Conservation (phyloP, 2,797 vertebrate genomes). For the Microchirus variegatus region DNA sequence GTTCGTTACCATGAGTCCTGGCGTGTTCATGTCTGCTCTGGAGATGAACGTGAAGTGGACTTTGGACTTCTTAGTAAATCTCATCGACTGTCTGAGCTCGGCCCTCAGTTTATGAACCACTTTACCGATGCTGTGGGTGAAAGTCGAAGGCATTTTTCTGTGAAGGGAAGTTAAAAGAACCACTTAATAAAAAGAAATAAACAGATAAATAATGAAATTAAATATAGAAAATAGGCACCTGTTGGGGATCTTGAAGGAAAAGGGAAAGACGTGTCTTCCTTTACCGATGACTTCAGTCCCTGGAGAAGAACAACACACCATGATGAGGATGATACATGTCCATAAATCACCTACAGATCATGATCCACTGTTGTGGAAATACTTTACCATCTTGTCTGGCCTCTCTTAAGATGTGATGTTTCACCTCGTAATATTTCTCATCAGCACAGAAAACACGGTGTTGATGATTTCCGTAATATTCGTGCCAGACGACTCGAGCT, state of each 20-base stretch:
- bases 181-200: not conserved
- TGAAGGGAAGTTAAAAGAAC: not conserved
- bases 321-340: too few relatives aligned
- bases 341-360: not conserved
- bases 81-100: constrained; percentile 70
- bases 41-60: constrained; percentile 71
- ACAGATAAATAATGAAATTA: not conserved
- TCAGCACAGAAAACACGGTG: constrained; percentile 47
- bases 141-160: constrained; percentile 75
- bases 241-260: constrained; percentile 72
- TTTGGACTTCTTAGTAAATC: constrained; percentile 48
- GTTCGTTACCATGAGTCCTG: constrained; percentile 65
- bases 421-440: constrained; percentile 72
- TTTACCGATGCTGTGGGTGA: constrained; percentile 52
- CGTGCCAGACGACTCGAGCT: constrained; percentile 66
- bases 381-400: constrained; percentile 64
- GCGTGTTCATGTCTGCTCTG: constrained; percentile 53
- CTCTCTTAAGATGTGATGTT: constrained; percentile 59
- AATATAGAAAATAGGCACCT: constrained; percentile 45
- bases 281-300: constrained; percentile 51
- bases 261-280: constrained; percentile 72
- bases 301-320: constrained; percentile 18
- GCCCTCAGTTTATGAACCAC: constrained; percentile 70
- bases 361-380: not conserved
- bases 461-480: constrained; percentile 3